Evolutionary conservation across 2,113 vertebrate species (phyloP).

Genomic region (Ptilorrhoa leucosticta): DNA sequence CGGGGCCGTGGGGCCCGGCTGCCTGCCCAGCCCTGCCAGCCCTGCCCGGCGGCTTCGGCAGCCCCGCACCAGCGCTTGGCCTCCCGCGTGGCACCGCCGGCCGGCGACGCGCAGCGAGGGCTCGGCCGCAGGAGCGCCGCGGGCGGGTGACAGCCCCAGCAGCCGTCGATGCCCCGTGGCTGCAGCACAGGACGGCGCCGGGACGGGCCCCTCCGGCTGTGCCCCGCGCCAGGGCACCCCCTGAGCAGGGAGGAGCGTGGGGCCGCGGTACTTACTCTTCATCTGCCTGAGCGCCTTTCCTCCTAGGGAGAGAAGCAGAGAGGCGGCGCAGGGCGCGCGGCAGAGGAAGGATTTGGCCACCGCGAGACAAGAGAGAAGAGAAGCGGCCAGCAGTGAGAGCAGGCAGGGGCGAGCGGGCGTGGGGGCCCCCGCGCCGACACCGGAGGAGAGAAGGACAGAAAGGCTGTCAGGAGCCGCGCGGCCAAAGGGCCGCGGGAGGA

Average conservation of each 20-base stretch:
- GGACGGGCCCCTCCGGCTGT: background rate
- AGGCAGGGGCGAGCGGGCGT: slow-evolving; percentile 3
- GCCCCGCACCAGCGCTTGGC: background rate
- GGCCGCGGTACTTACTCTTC: slow-evolving; percentile 85
- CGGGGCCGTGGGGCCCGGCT: background rate
- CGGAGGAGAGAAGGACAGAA: slow-evolving; percentile 41
- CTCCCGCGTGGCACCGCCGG: background rate
- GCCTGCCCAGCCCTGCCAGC: background rate
- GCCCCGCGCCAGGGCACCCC: background rate
- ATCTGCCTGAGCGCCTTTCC: slow-evolving; percentile 79
- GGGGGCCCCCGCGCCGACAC: background rate
- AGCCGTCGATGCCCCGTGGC: background rate
- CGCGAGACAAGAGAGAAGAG: slow-evolving; percentile 51
- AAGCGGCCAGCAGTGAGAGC: slow-evolving; percentile 50
- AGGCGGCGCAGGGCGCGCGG: slow-evolving; percentile 40
- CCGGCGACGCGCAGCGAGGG: background rate
- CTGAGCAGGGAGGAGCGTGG: background rate
- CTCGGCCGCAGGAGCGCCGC: background rate
- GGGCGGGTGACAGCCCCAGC: accelerated
- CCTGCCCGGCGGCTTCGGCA: background rate
- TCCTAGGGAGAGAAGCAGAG: slow-evolving; percentile 67
- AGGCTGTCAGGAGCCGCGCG: background rate
- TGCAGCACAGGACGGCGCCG: background rate
- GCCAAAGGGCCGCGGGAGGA: background rate
- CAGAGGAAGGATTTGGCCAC: slow-evolving; percentile 59